Conservation (phyloP, 1,140 invertebrate species). For the Schmidtea mediterranea region DNA sequence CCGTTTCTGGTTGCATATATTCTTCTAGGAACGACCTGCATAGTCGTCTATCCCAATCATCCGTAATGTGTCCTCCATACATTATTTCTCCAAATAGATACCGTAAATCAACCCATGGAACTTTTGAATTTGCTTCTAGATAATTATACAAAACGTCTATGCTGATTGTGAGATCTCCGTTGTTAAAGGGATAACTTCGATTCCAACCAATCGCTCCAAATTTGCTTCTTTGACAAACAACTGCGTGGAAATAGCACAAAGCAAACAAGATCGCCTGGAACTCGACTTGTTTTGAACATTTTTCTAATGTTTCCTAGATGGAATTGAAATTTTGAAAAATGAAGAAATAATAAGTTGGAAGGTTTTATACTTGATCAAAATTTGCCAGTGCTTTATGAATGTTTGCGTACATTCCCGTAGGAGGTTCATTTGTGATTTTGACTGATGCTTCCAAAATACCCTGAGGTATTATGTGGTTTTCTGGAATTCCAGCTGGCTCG, state of each 20-base stretch:
- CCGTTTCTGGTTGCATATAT: conserved; percentile 62
- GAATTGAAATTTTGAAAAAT: no score
- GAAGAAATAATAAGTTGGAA: no score
- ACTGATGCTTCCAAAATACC: conserved; percentile 76
- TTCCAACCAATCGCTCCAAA: conserved; percentile 91
- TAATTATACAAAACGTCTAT: conserved; percentile 80
- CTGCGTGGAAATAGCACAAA: conserved; percentile 81
- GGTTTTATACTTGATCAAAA: conserved; percentile 44
- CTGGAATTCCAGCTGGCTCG: conserved; percentile 53
- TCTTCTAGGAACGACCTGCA: conserved; percentile 74
- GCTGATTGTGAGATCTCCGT: conserved; percentile 66
- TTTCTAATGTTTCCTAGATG: conserved; percentile 57
- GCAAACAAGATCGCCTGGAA: conserved; percentile 78
- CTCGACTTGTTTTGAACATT: conserved; percentile 72
- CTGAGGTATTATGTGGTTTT: conserved; percentile 66
- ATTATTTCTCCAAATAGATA: conserved; percentile 88
- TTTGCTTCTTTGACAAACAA: conserved; percentile 68
- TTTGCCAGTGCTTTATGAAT: conserved; percentile 75
- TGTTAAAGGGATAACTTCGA: conserved; percentile 24
- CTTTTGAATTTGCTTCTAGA: conserved; percentile 52
- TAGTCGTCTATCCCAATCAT: conserved; percentile 71
- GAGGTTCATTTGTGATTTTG: conserved; percentile 85
- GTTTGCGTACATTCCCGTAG: conserved; percentile 74
- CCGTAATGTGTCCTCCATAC: conserved; percentile 90
- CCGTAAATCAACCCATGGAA: conserved; percentile 73